Evolutionary conservation across 2,888 invertebrate genomes (phyloP).

Genomic region (Perdita meconis): DNA sequence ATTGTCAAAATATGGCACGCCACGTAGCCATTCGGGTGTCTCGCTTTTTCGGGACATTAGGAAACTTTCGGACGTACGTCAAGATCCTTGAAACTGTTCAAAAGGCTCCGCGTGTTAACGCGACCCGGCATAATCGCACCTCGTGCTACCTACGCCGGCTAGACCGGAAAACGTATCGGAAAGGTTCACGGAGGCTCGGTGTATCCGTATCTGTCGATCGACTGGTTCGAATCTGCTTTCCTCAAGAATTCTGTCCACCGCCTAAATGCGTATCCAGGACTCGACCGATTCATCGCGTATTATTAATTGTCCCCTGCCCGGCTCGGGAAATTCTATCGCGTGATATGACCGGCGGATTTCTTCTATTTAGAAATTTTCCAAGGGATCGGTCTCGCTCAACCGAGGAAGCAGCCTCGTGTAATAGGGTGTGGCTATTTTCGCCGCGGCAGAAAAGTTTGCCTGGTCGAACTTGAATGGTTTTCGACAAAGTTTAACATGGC

Average conservation of each 20-base stretch:
- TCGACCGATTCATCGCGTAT: constrained; percentile 6
- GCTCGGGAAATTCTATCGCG: not conserved
- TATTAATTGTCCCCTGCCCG: constrained; percentile 18
- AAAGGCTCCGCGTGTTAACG: constrained; percentile 40
- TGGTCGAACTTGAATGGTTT: constrained; percentile 59
- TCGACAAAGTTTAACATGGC: constrained; percentile 69
- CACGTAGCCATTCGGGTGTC: constrained; percentile 46
- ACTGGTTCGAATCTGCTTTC: too few species aligned
- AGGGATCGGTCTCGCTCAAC: not conserved
- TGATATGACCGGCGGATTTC: not conserved
- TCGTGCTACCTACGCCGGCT: constrained; percentile 57
- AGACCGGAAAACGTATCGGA: constrained; percentile 29
- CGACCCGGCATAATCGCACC: constrained; percentile 41
- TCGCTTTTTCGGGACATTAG: not conserved
- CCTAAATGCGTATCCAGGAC: constrained; percentile 29
- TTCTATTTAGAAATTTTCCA: not conserved
- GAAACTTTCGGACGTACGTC: not conserved
- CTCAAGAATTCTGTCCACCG: constrained; percentile 11
- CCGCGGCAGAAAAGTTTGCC: constrained; percentile 42
- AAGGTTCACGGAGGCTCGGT: constrained; percentile 34
- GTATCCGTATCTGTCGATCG: not conserved
- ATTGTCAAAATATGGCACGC: constrained; percentile 24
- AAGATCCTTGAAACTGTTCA: constrained; percentile 7
- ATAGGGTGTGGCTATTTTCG: constrained; percentile 58
- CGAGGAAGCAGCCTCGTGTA: not conserved